Percentiles rank a stretch among this genome's conserved stretches.
phyloP scores from a whole-genome alignment of 2,113 vertebrate genomes.

The Neodon shergylaensis region DNA sequence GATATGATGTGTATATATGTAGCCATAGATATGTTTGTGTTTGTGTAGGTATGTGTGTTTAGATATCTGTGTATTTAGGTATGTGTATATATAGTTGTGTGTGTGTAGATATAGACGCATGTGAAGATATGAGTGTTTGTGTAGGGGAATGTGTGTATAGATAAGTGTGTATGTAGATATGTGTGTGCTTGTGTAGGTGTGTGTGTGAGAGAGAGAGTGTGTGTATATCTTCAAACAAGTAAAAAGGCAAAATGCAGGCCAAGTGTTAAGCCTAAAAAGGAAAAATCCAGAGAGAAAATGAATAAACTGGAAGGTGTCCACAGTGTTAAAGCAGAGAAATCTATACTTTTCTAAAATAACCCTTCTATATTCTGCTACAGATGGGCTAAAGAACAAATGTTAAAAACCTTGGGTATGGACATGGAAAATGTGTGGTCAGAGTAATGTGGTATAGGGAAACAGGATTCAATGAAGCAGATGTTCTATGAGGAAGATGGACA shows the following conservation, averaged over 20 bases:
- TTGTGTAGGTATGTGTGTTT: background rate
- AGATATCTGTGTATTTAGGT: no score
- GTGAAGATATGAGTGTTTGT: background rate
- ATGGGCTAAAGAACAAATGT: background rate
- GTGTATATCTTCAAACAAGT: background rate
- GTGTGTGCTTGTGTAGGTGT: background rate
- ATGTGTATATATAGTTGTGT: background rate
- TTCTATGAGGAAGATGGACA: accelerated
- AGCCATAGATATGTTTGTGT: no score
- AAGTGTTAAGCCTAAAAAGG: background rate
- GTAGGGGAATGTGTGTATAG: background rate
- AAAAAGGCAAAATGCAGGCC: background rate
- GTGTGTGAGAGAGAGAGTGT: background rate
- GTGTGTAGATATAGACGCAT: background rate
- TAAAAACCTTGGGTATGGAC: background rate
- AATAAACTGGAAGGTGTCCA: accelerated
- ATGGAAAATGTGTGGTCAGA: background rate
- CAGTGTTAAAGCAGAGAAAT: background rate
- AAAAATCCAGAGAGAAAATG: background rate
- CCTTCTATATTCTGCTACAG: background rate
- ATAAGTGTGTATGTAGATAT: background rate
- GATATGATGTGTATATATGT: background rate
- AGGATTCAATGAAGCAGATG: accelerated
- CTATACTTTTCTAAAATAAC: background rate
- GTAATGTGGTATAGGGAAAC: no score